Evolutionary conservation across 64 coral and sea anemone species (phyloP).

Genomic region (Pachyseris speciosa): DNA sequence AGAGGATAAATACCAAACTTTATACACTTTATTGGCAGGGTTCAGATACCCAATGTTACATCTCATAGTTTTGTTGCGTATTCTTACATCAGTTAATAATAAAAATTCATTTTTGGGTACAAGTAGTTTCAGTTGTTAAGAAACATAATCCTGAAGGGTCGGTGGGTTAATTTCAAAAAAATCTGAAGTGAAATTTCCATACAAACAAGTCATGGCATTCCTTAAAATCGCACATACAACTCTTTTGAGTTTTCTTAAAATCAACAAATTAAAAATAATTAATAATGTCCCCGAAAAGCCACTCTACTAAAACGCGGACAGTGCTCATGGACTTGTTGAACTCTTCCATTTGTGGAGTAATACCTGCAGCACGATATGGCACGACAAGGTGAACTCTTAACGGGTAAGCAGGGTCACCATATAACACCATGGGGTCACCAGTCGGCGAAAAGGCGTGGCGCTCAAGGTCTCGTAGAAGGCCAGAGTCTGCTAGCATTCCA

Average conservation of each 20-base stretch:
- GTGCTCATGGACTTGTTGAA: constrained; percentile 5
- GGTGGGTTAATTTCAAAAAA: constrained; percentile 17
- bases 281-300: constrained; percentile 9
- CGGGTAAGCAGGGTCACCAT: background rate
- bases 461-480: background rate
- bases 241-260: constrained; percentile 14
- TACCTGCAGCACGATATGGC: background rate
- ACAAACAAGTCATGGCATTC: background rate
- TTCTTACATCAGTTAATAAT: background rate
- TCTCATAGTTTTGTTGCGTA: background rate
- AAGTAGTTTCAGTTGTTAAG: background rate
- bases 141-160: constrained; percentile 18
- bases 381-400: background rate
- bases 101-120: background rate
- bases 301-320: constrained; percentile 16
- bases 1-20: background rate
- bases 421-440: background rate
- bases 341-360: background rate
- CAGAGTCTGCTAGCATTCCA: too few relatives aligned
- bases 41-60: background rate
- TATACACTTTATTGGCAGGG: background rate
- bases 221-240: constrained; percentile 19
- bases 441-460: background rate
- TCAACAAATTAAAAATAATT: constrained; percentile 6
- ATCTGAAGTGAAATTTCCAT: constrained; percentile 17